phyloP scores from a whole-genome alignment of 2,888 invertebrate species.

The Andrena bicolor region DNA sequence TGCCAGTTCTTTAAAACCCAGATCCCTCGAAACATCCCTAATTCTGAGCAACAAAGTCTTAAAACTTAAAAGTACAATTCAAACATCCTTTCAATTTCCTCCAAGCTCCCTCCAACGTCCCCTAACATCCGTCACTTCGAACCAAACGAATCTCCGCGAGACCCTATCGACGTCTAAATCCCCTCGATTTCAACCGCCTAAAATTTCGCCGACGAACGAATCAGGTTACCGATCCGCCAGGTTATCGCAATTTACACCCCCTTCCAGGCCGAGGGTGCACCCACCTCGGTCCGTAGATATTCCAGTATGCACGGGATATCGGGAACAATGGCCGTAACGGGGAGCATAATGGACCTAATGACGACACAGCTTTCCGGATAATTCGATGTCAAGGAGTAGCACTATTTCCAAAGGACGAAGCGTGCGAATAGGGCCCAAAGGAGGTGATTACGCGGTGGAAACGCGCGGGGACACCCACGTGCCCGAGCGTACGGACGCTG shows the following conservation, averaged over 20 bases:
- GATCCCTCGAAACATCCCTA: too few species aligned
- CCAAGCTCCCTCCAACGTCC: background rate
- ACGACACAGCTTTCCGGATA: conserved; percentile 63
- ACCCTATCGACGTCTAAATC: background rate
- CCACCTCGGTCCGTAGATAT: conserved; percentile 8
- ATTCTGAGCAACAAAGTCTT: too few species aligned
- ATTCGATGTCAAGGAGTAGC: conserved; percentile 68
- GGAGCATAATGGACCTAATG: conserved; percentile 60
- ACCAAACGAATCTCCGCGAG: background rate
- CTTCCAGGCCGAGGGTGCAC: background rate
- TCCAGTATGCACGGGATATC: conserved; percentile 17
- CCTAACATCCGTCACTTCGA: background rate
- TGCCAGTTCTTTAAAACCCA: too few species aligned
- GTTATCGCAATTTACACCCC: conserved; percentile 24
- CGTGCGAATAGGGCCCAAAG: conserved; percentile 82
- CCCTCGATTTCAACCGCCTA: background rate
- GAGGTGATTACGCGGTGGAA: conserved; percentile 79
- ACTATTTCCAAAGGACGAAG: conserved; percentile 74
- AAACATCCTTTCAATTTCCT: too few species aligned
- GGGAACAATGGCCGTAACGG: conserved; percentile 53
- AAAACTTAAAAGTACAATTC: too few species aligned
- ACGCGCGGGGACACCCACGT: conserved; percentile 42
- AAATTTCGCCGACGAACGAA: background rate
- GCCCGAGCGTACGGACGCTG: conserved; percentile 45
- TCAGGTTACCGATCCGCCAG: background rate